A percentile compares a stretch with the other conserved stretches of the same genome.
Evolutionary conservation across 2,797 vertebrate genomes (phyloP).

Genomic region (Enoplosus armatus): DNA sequence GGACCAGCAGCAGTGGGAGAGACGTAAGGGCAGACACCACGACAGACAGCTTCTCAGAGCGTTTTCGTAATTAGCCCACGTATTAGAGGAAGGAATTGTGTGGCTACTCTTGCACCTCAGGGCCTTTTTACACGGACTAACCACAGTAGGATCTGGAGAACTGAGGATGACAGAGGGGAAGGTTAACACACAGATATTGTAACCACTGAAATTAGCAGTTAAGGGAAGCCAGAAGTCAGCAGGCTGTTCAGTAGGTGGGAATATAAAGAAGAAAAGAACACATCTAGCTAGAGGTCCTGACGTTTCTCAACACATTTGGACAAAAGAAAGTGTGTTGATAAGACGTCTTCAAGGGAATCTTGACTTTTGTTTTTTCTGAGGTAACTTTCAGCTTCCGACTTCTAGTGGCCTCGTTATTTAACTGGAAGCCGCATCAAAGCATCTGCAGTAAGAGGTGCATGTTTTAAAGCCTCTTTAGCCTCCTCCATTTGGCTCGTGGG

Average conservation of each 20-base stretch:
- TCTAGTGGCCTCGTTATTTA: slow-evolving; percentile 28
- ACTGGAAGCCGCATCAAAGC: slow-evolving; percentile 67
- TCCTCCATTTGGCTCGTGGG: slow-evolving; percentile 63
- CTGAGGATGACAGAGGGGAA: slow-evolving; percentile 11
- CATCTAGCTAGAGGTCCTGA: neutral
- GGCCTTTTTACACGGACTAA: slow-evolving; percentile 18
- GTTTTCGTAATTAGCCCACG: slow-evolving; percentile 13
- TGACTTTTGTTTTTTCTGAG: slow-evolving; percentile 16
- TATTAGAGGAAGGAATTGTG: slow-evolving; percentile 28
- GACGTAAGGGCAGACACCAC: slow-evolving; percentile 31
- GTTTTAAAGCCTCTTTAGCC: slow-evolving; percentile 68
- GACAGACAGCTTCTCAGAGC: slow-evolving; percentile 9
- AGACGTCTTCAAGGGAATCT: slow-evolving; percentile 8
- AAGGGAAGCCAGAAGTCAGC: slow-evolving; percentile 3
- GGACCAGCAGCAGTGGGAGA: slow-evolving; percentile 37
- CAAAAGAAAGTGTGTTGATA: slow-evolving; percentile 9
- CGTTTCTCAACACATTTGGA: slow-evolving; percentile 11
- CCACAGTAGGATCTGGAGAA: slow-evolving; percentile 20
- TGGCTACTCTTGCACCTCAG: slow-evolving; percentile 16
- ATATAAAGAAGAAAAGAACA: slow-evolving; percentile 16
- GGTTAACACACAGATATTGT: slow-evolving; percentile 20
- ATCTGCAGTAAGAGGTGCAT: slow-evolving; percentile 37
- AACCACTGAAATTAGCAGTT: slow-evolving; percentile 21
- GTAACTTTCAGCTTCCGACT: slow-evolving; percentile 19
- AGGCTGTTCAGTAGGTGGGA: slow-evolving; percentile 12